Conservation (phyloP, 2,888 invertebrate genomes). For the Acanthosoma haemorrhoidale region DNA sequence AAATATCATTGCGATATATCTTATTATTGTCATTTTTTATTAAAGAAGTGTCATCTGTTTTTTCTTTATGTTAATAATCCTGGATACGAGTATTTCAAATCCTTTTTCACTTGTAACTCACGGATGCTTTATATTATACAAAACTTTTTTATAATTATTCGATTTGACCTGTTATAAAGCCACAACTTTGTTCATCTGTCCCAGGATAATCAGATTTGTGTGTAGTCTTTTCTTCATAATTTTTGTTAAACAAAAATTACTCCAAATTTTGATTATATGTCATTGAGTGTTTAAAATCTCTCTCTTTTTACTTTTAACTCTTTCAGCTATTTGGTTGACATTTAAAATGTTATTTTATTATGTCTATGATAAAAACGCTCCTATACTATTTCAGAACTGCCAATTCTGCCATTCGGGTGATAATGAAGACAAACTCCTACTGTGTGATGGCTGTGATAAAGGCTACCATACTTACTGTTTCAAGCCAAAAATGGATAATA, state of each 20-base stretch:
- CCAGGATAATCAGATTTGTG: not conserved
- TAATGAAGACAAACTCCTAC: conserved; percentile 86
- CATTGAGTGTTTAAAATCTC: not conserved
- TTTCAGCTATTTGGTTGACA: not conserved
- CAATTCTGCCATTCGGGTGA: conserved; percentile 96
- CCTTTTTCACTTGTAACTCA: too few species aligned
- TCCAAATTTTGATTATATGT: too few species aligned
- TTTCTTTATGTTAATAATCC: too few species aligned
- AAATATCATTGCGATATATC: too few species aligned
- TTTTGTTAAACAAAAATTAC: too few species aligned
- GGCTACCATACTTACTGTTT: conserved; percentile 99
- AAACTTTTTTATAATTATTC: too few species aligned
- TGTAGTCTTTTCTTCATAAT: not conserved
- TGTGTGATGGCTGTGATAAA: conserved; percentile 97
- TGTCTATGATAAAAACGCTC: not conserved
- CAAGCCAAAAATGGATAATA: conserved; percentile 90
- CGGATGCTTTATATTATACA: too few species aligned
- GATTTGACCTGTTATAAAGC: too few species aligned
- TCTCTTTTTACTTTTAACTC: not conserved
- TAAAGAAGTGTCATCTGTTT: too few species aligned
- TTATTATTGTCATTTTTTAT: too few species aligned
- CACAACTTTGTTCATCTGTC: too few species aligned
- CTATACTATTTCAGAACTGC: conserved; percentile 67
- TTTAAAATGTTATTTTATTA: not conserved
- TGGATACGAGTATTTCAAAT: too few species aligned